Evolutionary conservation across 1,140 invertebrate genomes (phyloP).

Genomic region (Solen grandis): DNA sequence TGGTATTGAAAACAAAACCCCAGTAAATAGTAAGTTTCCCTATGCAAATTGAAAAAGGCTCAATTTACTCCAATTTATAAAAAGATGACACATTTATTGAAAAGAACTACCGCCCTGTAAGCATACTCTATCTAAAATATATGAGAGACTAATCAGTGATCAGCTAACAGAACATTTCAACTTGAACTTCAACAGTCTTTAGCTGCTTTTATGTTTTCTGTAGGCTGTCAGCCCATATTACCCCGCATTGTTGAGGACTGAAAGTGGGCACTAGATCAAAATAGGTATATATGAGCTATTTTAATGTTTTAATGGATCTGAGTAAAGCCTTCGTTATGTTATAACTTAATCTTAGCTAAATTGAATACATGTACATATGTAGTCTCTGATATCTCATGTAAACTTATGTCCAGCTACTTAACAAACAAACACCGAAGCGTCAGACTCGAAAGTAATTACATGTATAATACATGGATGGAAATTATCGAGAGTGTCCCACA

Average conservation of each 20-base stretch:
- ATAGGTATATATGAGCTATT: neutral
- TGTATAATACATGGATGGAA: neutral
- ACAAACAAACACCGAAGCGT: neutral
- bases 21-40: no score
- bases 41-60: no score
- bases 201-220: conserved; percentile 12
- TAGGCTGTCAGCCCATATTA: conserved; percentile 1
- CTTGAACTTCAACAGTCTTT: conserved; percentile 5
- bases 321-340: no score
- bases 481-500: conserved; percentile 3
- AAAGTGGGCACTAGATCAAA: neutral
- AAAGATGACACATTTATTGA: no score
- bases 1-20: no score
- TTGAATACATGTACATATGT: neutral
- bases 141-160: no score
- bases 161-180: no score
- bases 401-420: neutral
- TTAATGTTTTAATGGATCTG: conserved; percentile 6
- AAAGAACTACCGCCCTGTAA: no score
- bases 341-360: neutral
- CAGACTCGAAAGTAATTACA: neutral
- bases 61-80: no score
- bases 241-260: neutral
- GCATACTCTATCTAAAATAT: no score
- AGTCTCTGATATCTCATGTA: neutral